Evolutionary conservation across 2,797 vertebrate species (phyloP).

Genomic region (Smutsia gigantea): DNA sequence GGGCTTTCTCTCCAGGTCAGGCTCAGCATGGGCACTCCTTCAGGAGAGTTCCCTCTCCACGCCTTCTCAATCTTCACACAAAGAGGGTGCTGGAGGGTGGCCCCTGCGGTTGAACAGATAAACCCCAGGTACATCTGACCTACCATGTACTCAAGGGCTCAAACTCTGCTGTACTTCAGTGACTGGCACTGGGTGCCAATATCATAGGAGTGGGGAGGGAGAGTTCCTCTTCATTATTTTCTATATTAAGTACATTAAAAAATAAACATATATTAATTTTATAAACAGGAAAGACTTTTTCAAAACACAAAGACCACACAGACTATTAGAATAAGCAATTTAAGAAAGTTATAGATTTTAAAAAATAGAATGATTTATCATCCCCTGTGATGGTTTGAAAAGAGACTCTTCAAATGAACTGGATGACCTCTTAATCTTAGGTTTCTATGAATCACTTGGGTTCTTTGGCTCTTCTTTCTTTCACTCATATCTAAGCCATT

Average conservation of each 20-base stretch:
- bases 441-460: neutral
- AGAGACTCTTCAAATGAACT: neutral
- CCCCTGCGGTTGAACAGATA: neutral
- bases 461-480: neutral
- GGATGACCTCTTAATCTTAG: neutral
- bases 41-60: neutral
- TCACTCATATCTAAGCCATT: neutral
- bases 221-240: neutral
- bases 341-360: slow-evolving; percentile 17
- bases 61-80: neutral
- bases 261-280: neutral
- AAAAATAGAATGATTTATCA: neutral
- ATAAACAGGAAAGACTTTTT: slow-evolving; percentile 14
- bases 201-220: neutral
- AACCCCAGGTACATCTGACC: neutral
- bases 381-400: neutral
- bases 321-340: neutral
- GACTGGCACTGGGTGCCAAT: neutral
- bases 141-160: neutral
- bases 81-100: neutral
- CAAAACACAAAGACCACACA: neutral
- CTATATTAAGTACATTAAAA: neutral
- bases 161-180: neutral
- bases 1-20: neutral
- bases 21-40: neutral